Percentiles rank a stretch among this genome's conserved stretches.
These are phyloP conservation scores for Agonum fuliginosum DNA, from an alignment of 2,888 invertebrate genomes.

Conservation along the genomic window DNA sequence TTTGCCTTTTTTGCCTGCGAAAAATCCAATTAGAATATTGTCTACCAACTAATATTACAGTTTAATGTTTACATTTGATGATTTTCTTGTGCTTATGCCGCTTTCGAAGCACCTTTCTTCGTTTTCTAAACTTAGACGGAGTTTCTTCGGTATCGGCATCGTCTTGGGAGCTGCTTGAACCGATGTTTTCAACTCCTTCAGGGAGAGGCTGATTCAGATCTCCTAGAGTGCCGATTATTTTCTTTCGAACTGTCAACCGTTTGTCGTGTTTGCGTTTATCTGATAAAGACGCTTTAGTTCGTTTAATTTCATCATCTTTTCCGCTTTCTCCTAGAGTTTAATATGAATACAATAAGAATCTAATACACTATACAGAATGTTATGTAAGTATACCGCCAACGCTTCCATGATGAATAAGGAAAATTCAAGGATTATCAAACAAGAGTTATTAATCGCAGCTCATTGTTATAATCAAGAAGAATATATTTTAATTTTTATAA, in stretches of 20 bases:
- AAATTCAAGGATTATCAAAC: too few species aligned
- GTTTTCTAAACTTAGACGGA: conserved; percentile 69
- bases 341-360: not conserved
- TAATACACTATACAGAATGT: too few species aligned
- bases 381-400: too few species aligned
- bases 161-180: conserved; percentile 73
- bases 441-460: too few species aligned
- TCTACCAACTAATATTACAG: conserved; percentile 19
- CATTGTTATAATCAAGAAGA: too few species aligned
- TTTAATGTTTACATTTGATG: conserved; percentile 43
- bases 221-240: conserved; percentile 70
- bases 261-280: conserved; percentile 71
- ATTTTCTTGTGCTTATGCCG: conserved; percentile 76
- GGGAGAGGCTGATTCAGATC: conserved; percentile 73
- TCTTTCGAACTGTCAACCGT: conserved; percentile 75
- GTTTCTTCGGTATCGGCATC: conserved; percentile 74
- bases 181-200: conserved; percentile 74
- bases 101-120: conserved; percentile 79
- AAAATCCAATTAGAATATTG: not conserved
- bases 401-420: too few species aligned
- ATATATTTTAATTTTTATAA: too few species aligned
- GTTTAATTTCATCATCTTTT: conserved; percentile 62
- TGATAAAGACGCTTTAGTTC: conserved; percentile 62
- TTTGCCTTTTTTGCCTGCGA: conserved; percentile 64
- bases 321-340: conserved; percentile 48